These are phyloP conservation scores for Agonopterix arenella DNA, from an alignment of 2,888 invertebrate species.

Conservation along the genomic window DNA sequence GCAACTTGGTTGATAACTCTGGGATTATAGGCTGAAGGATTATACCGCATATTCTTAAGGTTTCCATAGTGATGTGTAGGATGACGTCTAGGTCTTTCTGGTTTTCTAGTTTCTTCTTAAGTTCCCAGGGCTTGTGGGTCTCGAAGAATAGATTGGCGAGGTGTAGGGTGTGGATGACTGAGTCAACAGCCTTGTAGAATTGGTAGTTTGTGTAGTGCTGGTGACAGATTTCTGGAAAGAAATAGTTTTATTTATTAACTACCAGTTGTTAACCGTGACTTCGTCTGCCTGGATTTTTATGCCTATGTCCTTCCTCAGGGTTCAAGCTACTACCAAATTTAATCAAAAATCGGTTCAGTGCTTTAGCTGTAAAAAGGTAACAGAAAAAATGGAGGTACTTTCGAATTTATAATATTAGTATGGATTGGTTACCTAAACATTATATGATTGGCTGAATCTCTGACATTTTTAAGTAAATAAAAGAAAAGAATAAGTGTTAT, in stretches of 20 bases:
- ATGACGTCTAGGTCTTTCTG: constrained; percentile 82
- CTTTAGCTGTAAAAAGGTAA: too few relatives aligned
- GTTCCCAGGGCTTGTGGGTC: constrained; percentile 90
- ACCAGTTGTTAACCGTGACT: too few relatives aligned
- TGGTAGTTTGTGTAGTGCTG: constrained; percentile 84
- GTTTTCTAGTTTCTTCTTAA: constrained; percentile 78
- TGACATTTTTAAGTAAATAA: too few relatives aligned
- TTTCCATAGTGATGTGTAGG: constrained; percentile 90
- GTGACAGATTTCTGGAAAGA: constrained; percentile 76
- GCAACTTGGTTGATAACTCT: constrained; percentile 78
- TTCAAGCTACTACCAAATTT: too few relatives aligned
- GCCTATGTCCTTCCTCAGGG: too few relatives aligned
- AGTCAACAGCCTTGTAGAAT: constrained; percentile 90
- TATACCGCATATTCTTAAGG: constrained; percentile 83
- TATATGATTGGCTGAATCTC: too few relatives aligned
- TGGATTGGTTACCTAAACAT: too few relatives aligned
- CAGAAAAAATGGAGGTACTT: too few relatives aligned
- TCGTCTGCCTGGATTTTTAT: too few relatives aligned
- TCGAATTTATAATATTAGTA: too few relatives aligned
- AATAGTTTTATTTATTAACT: not conserved
- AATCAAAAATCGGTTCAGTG: too few relatives aligned
- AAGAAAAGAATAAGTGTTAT: too few relatives aligned
- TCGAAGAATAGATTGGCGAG: constrained; percentile 92
- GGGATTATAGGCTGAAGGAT: constrained; percentile 93
- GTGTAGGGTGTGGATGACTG: constrained; percentile 84